Percentiles rank a stretch among this genome's conserved stretches.
Evolutionary conservation across 2,888 invertebrate species (phyloP).

Genomic region (Aphodius sticticus): DNA sequence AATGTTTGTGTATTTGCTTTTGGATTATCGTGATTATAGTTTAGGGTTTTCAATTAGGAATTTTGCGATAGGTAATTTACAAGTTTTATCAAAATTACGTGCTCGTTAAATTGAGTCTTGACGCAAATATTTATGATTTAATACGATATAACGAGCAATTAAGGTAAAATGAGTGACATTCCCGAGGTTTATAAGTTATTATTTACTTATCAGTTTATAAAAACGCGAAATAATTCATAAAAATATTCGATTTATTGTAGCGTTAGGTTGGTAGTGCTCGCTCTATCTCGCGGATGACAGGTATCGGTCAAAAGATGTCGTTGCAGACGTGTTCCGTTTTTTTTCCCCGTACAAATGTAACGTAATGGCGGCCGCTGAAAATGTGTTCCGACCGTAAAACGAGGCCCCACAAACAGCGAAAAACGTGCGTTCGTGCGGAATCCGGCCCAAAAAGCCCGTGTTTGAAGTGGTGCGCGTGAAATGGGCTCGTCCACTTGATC

Average conservation of each 20-base stretch:
- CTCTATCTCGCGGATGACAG: neutral
- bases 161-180: neutral
- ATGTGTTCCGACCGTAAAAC: conserved; percentile 53
- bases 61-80: too few species aligned
- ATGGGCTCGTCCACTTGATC: neutral
- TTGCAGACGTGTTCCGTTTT: conserved; percentile 31
- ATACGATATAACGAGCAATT: neutral
- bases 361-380: conserved; percentile 55
- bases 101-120: neutral
- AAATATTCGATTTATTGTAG: neutral
- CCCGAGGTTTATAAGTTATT: neutral
- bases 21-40: too few species aligned
- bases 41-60: too few species aligned
- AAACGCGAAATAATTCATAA: neutral
- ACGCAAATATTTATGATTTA: neutral
- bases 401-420: conserved; percentile 24
- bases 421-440: conserved; percentile 7
- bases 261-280: neutral
- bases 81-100: neutral
- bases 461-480: conserved; percentile 31
- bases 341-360: conserved; percentile 39
- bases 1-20: too few species aligned
- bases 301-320: conserved; percentile 34
- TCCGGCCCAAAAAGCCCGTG: neutral
- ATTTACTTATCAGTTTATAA: neutral